Base-by-base conservation (phyloP, 2,888 invertebrate genomes). In the Stenurella melanura region DNA sequence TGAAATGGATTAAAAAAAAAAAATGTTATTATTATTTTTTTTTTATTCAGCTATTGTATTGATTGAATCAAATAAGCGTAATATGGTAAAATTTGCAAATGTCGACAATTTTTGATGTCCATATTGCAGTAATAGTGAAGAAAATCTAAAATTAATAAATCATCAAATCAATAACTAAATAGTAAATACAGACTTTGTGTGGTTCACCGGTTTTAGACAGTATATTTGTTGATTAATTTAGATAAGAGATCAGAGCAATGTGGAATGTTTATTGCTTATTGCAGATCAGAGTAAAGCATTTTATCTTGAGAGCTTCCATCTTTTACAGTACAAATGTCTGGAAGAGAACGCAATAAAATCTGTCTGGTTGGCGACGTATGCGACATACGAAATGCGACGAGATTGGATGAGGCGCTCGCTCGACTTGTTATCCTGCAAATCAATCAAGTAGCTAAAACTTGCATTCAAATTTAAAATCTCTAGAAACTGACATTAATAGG, bases 241-340 rank as follows among this genome's bases (percentile, higher is more conserved):
- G 50, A 50, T n/a, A 50, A 50, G 15, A 50, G 50, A 17, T n/a
- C 50, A 58, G 18, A 58, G 19, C 21, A 58, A 58, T 58, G 18
- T 58, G 21, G 21, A 19, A 58, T 58, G 58, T 11, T 79, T 77
- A 77, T 79, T 75, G 80, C 73, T 79, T 77, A 77, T 79, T 75
- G 80, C 73, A 73, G 73, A 80, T 68, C 81, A 76, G 58, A 58
- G 58, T 11, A 58, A 58, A 58, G 21, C 21, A 58, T 83, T 83
- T 74, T 73, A 74, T 80, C 73, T 82, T 98, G 86, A 95, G 97
- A 92, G 96, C 73, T 76, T 69, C 76, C 77, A 75, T 77, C 77
- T 79, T 97, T 0, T 89, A 80, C 89, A 64, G 50, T 54, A 74
- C 68, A 73, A 68, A 97, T 81, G 76, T 91, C 92, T 3, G 93